A percentile compares a stretch with the other conserved stretches of the same genome.
Conservation (phyloP, 2,888 invertebrate genomes). For the Flexamia atlantica region DNA sequence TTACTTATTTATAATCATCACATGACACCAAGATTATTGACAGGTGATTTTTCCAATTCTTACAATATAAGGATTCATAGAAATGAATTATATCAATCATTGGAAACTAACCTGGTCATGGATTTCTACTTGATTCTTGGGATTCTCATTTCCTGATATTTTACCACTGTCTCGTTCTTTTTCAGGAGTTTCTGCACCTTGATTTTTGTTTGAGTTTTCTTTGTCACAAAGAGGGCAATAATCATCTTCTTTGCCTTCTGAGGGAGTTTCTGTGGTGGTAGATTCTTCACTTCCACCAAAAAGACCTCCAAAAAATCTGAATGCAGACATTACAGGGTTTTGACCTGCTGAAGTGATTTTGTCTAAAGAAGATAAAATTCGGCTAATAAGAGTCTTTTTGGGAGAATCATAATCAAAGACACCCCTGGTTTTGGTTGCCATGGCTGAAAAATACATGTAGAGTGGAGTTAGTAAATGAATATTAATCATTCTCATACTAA, state of each 20-base stretch:
- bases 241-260: neutral
- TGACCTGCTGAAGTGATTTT: conserved; percentile 2
- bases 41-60: too few relatives aligned
- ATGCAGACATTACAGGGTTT: conserved; percentile 23
- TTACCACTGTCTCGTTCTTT: neutral
- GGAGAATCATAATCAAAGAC: conserved; percentile 27
- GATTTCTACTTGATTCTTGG: neutral
- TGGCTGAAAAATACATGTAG: conserved; percentile 22
- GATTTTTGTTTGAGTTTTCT: neutral
- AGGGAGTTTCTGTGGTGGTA: neutral
- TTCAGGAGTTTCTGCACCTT: neutral
- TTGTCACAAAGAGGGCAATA: neutral
- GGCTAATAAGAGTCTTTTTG: neutral
- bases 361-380: conserved; percentile 7
- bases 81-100: too few relatives aligned
- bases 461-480: too few relatives aligned
- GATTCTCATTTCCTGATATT: neutral
- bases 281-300: neutral
- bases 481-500: too few relatives aligned
- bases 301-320: conserved; percentile 17
- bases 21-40: too few relatives aligned
- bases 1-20: too few relatives aligned
- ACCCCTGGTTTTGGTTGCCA: conserved; percentile 25
- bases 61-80: too few relatives aligned
- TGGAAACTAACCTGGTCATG: neutral